These are phyloP conservation scores for Drosophila orosa DNA, from an alignment of 1,140 invertebrate genomes.

Conservation along the genomic window DNA sequence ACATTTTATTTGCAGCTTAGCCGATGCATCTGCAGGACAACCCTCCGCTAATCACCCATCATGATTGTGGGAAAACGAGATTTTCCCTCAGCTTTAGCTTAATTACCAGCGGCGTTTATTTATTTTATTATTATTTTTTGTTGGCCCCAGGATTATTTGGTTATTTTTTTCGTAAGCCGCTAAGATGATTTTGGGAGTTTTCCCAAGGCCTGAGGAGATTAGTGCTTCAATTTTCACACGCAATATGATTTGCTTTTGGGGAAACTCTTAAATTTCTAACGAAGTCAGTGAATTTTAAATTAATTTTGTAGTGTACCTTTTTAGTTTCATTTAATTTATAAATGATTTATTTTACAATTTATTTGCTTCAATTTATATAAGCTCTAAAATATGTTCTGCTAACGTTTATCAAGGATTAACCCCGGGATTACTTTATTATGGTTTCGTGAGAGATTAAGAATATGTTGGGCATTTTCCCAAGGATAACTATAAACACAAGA, in stretches of 20 bases:
- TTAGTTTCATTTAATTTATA: neutral
- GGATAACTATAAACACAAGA: conserved; percentile 37
- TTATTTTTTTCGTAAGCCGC: conserved; percentile 28
- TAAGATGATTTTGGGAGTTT: conserved; percentile 70
- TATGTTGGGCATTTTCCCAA: conserved; percentile 55
- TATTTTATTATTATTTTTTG: conserved; percentile 29
- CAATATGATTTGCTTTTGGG: neutral
- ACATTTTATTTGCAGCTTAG: conserved; percentile 64
- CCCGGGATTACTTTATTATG: conserved; percentile 20
- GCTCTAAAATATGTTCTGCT: too few relatives aligned
- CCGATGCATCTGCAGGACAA: conserved; percentile 35
- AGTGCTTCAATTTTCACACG: conserved; percentile 7
- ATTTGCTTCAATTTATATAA: neutral
- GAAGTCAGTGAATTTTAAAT: neutral
- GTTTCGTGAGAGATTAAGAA: conserved; percentile 34
- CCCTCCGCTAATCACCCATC: conserved; percentile 50
- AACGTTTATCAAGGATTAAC: neutral
- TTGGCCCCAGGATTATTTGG: conserved; percentile 34
- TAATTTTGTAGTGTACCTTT: neutral
- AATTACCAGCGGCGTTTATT: conserved; percentile 58
- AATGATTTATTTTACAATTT: too few relatives aligned
- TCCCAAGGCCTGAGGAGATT: conserved; percentile 25
- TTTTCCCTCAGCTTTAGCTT: conserved; percentile 47
- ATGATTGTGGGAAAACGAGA: conserved; percentile 62
- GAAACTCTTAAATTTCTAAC: neutral